A percentile compares a stretch with the other conserved stretches of the same genome.
phyloP scores from a whole-genome alignment of 2,797 vertebrate species.

The Mus spretus region DNA sequence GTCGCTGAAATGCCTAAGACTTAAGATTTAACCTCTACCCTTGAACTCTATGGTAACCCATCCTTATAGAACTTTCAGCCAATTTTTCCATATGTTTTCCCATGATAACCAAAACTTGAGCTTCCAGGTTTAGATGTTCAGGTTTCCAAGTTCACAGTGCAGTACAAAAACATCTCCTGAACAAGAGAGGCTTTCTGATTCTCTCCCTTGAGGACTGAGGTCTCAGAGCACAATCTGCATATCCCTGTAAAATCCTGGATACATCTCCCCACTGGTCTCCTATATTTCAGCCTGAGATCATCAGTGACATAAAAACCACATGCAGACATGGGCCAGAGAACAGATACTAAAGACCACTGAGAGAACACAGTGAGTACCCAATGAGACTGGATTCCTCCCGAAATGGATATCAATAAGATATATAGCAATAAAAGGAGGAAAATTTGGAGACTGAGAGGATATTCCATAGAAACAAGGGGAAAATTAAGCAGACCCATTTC shows the following conservation, averaged over 20 bases:
- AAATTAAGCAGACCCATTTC: neutral
- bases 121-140: neutral
- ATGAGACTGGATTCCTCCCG: neutral
- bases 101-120: neutral
- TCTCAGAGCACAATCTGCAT: neutral
- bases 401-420: neutral
- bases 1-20: neutral
- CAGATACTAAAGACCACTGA: neutral
- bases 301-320: neutral
- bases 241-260: neutral
- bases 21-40: neutral
- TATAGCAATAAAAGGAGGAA: neutral
- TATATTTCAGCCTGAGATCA: neutral
- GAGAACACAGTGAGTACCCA: neutral
- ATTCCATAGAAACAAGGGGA: neutral
- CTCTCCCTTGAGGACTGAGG: neutral
- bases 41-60: neutral
- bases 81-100: neutral
- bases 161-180: neutral
- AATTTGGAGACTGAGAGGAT: neutral
- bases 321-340: neutral
- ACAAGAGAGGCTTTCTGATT: neutral
- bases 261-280: neutral
- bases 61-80: neutral
- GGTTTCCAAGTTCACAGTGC: neutral